Percentiles rank a stretch among this genome's conserved stretches.
These are phyloP conservation scores for Naso thynnoides DNA, from an alignment of 2,797 vertebrate genomes.

Conservation along the genomic window DNA sequence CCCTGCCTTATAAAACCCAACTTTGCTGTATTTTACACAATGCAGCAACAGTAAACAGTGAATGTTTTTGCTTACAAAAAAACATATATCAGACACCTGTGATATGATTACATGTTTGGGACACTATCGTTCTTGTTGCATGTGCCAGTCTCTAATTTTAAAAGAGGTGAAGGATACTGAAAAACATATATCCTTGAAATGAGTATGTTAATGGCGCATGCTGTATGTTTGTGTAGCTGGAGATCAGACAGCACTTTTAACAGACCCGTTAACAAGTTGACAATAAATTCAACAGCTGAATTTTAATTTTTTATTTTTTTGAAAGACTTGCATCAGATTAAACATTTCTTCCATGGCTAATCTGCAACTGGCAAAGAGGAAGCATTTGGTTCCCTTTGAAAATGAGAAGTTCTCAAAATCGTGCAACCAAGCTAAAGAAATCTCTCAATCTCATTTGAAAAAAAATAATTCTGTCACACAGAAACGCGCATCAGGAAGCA, in stretches of 20 bases:
- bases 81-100: not conserved
- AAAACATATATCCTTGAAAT: not conserved
- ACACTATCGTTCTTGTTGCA: not conserved
- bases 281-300: slow-evolving; percentile 1
- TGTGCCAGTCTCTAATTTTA: not conserved
- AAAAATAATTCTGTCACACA: slow-evolving; percentile 10
- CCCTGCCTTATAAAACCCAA: not conserved
- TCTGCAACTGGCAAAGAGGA: slow-evolving; percentile 52
- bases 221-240: not conserved
- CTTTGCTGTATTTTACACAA: not conserved
- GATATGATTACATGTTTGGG: not conserved
- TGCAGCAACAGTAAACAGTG: not conserved
- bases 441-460: slow-evolving; percentile 19
- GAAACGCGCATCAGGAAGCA: slow-evolving; percentile 13
- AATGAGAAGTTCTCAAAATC: slow-evolving; percentile 59
- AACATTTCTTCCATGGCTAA: slow-evolving; percentile 3
- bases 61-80: not conserved
- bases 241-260: too few relatives aligned
- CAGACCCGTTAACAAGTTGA: too few relatives aligned
- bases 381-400: slow-evolving; percentile 53
- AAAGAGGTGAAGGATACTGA: not conserved
- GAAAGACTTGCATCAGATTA: slow-evolving; percentile 10
- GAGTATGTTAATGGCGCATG: not conserved
- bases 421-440: slow-evolving; percentile 41
- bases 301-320: not conserved